Evolutionary conservation across 1,140 invertebrate genomes (phyloP).

Genomic region (Sarcophaga peregrina): DNA sequence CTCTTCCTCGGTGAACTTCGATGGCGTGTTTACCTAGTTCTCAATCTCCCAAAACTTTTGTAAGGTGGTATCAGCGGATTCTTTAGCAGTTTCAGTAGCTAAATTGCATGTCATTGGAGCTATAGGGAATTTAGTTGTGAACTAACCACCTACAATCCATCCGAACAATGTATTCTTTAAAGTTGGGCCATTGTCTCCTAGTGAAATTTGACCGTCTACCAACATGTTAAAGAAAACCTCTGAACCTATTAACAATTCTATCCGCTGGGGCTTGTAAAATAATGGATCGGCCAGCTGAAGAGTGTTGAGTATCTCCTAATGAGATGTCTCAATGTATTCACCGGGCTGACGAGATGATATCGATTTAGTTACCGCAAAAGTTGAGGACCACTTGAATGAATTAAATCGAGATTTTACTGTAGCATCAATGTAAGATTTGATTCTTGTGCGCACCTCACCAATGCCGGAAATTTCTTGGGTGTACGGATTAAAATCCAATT

Average conservation of each 20-base stretch:
- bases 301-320: not conserved
- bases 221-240: conserved; percentile 20
- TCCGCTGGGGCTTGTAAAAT: not conserved
- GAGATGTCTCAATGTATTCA: not conserved
- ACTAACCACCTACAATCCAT: conserved; percentile 30
- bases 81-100: not conserved
- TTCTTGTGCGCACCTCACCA: not conserved
- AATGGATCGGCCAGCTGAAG: not conserved
- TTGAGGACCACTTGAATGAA: not conserved
- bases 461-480: not conserved
- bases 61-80: not conserved
- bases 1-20: not conserved
- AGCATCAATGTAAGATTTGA: not conserved
- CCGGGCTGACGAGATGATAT: not conserved
- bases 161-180: conserved; percentile 27
- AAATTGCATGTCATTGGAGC: not conserved
- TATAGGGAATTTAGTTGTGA: not conserved
- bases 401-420: not conserved
- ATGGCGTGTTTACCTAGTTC: not conserved
- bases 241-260: conserved; percentile 25
- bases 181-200: not conserved
- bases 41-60: conserved; percentile 33
- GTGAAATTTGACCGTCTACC: not conserved
- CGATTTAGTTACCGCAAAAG: conserved; percentile 19
- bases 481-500: conserved; percentile 14